Base-by-base conservation (phyloP, 2,888 invertebrate genomes). In the Andrena haemorrhoa region DNA sequence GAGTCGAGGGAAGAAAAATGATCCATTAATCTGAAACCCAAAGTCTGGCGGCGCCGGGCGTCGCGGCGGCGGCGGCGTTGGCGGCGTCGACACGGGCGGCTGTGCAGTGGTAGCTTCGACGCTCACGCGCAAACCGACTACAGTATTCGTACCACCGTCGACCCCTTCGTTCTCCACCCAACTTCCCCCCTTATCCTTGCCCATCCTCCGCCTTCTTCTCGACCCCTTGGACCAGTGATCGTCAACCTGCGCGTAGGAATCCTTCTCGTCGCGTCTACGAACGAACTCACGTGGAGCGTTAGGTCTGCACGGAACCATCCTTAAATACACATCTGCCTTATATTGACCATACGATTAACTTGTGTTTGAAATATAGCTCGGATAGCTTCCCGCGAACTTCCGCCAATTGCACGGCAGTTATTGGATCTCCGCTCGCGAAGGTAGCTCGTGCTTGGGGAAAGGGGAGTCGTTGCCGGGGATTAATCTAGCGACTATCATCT, bases 11-110 rank as follows among this genome's bases (percentile, higher is more conserved):
- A 95, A 95, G 96, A 96, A 96, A 96, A 96, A 96, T 96, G 96
- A 96, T 96, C 96, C 96, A 96, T 96, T 96, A 96, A 96, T 96
- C 96, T 96, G 95, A 95, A 95, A 95, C 95, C 95, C 95, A 96
- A 96, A 96, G 96, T 96, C 96, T 96, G 96, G 95, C 95, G 96
- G 96, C 96, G 96, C 96, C 96, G 95, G 94, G 92, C 93, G 93
- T 93, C 93, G 92, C 91, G 92, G 91, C 91, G 93, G 92, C 93
- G 92, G 88, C 91, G 80, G 85, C 88, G 79, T 79, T 53, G 72
- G 65, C 68, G 84, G 69, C 82, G 75, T 77, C 84, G 88, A 78
- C 88, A 81, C 81, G 79, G 86, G 66, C 85, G 87, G 70, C 80
- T 80, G 85, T 87, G 82, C 85, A 78, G 63, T 84, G 81, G 82